Conservation (phyloP, 2,797 vertebrate genomes). For the Bryconaethiops microstoma region DNA sequence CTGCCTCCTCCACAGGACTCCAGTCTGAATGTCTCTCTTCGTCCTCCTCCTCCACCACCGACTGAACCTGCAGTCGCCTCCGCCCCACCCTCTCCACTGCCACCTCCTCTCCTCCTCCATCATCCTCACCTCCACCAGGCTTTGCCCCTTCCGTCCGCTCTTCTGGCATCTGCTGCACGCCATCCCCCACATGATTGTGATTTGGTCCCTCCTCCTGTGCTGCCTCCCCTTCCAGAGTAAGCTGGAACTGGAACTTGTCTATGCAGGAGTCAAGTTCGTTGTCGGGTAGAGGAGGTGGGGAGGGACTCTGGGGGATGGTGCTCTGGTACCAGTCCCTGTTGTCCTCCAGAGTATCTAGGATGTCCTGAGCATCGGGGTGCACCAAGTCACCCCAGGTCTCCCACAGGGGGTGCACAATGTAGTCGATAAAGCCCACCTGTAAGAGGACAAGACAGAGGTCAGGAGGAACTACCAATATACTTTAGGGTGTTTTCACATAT, state of each 20-base stretch:
- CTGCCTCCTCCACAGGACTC: constrained; percentile 78
- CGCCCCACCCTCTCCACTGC: constrained; percentile 66
- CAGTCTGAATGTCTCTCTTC: constrained; percentile 81
- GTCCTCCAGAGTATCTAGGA: constrained; percentile 90
- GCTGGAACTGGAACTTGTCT: constrained; percentile 89
- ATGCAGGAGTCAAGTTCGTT: constrained; percentile 77
- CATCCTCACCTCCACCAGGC: constrained; percentile 44
- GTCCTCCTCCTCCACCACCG: constrained; percentile 70
- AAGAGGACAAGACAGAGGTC: constrained; percentile 30
- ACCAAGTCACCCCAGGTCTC: constrained; percentile 95
- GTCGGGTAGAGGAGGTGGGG: constrained; percentile 80
- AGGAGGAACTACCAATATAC: neutral
- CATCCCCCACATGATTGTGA: constrained; percentile 70
- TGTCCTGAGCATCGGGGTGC: constrained; percentile 92
- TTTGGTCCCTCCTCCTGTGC: constrained; percentile 59
- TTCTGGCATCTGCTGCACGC: constrained; percentile 62
- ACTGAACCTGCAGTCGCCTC: constrained; percentile 69
- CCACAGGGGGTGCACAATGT: constrained; percentile 93
- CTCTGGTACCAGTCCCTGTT: constrained; percentile 96
- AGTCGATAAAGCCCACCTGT: constrained; percentile 95
- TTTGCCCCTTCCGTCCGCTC: constrained; percentile 52
- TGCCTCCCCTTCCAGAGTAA: constrained; percentile 78
- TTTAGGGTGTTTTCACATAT: no score
- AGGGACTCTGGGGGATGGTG: constrained; percentile 89
- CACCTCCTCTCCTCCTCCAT: constrained; percentile 65